Evolutionary conservation across 2,888 invertebrate genomes (phyloP).

Genomic region (Daptonema setosum): DNA sequence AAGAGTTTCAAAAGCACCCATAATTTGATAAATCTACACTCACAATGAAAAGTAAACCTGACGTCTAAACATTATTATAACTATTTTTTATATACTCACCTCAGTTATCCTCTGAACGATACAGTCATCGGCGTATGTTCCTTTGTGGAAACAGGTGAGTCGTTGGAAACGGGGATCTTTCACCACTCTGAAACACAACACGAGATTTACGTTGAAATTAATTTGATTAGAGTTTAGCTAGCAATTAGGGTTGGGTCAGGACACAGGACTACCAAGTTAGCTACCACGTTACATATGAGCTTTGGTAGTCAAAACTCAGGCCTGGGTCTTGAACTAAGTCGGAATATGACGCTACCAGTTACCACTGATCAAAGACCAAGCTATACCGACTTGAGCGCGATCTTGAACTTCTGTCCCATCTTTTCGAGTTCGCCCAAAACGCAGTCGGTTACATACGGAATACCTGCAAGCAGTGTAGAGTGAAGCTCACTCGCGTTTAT

Average conservation of each 20-base stretch:
- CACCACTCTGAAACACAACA: constrained; percentile 42
- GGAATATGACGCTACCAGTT: no score
- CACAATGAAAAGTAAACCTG: no score
- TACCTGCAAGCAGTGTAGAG: constrained; percentile 44
- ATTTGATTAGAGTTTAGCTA: no score
- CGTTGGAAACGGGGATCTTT: constrained; percentile 83
- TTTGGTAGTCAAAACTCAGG: no score
- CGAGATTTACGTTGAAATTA: background rate
- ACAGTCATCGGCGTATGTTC: constrained; percentile 97
- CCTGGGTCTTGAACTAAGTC: no score
- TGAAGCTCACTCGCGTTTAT: background rate
- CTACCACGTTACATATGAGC: no score
- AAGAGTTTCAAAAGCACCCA: no score
- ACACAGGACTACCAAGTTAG: no score
- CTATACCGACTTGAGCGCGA: constrained; percentile 49
- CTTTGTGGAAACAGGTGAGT: constrained; percentile 76
- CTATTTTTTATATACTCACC: no score
- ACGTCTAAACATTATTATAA: no score
- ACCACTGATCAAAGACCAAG: background rate
- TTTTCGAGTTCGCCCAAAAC: constrained; percentile 92
- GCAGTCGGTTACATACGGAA: constrained; percentile 93
- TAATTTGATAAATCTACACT: no score
- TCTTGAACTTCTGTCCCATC: constrained; percentile 73
- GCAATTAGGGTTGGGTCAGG: no score
- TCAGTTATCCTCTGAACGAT: constrained; percentile 76